These are phyloP conservation scores for Labeo rohita DNA, from an alignment of 2,113 vertebrate species.

Conservation along the genomic window DNA sequence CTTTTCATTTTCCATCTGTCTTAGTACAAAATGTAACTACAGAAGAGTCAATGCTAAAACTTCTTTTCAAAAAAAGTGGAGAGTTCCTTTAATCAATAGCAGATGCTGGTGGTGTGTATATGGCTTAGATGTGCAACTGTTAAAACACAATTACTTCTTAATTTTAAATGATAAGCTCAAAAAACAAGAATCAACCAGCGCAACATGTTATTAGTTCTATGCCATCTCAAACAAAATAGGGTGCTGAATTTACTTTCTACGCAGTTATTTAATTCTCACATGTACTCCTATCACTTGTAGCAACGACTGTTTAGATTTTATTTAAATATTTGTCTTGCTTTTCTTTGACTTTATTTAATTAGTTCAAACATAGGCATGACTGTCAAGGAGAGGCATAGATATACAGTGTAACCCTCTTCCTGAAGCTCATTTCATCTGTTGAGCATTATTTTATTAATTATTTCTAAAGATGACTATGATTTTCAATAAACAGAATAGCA, in stretches of 20 bases:
- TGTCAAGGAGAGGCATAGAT: neutral
- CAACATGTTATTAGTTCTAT: neutral
- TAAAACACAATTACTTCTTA: neutral
- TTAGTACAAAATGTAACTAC: no score
- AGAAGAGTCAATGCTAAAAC: no score
- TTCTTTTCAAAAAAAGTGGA: no score
- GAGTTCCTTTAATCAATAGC: neutral
- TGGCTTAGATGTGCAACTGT: neutral
- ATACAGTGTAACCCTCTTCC: neutral
- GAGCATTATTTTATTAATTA: neutral
- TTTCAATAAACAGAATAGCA: neutral
- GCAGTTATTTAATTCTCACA: neutral
- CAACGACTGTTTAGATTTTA: neutral
- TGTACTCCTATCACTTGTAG: neutral
- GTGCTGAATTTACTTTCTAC: neutral
- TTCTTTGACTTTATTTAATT: neutral
- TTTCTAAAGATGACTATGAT: neutral
- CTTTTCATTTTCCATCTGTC: no score
- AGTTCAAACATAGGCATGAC: neutral
- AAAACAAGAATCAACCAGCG: neutral
- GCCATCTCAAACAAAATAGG: neutral
- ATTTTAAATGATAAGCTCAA: neutral
- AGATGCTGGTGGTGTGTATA: neutral
- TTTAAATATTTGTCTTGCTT: neutral
- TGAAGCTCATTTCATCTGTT: neutral